Evolutionary conservation across 35 echinoderm and acorn worm species (phyloP), one percentile per base, ranked within the genome.

Genomic region (Stichopus chloronotus): DNA sequence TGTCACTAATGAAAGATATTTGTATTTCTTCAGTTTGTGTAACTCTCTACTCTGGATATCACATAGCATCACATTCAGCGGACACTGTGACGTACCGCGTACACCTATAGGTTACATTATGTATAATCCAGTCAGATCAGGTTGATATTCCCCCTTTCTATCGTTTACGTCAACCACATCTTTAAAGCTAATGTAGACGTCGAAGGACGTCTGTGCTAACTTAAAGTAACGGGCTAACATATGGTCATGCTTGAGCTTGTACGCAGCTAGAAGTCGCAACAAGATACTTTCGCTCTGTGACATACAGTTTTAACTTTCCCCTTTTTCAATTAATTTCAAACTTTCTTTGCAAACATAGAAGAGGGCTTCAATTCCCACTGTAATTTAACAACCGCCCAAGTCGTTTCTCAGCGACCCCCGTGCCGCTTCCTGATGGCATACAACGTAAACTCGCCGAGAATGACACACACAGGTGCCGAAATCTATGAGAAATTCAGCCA

Each of bases 301-400:
- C 82, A 85, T 58, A 85, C 10, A 56, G 82, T 57, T 58, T 85
- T 58, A 58, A 57, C 23, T 85, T 85, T 58, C 82, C 57, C 17
- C 17, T 56, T 85, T 43, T 7, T 58, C 55, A 85, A 85, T 85
- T 85, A 58, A 58, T 85, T 85, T 21, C 54, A 20, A 84, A 84
- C 81, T 56, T 21, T 84, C n/a, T 24, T n/a, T n/a, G n/a, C 55
- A 20, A 55, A 84, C 7, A 58, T 84, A 16, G 57, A 84, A 84
- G 8, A 17, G 24, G n/a, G 55, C 54, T 84, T 58, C 56, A 84
- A 57, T 7, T 58, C 81, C 81, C 57, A 58, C 57, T 84, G 13
- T 55, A 84, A 84, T 21, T 16, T 55, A 84, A 84, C 52, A 57
- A 84, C 81, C 81, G 81, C 81, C 81, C 81, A 84, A 84, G 81